phyloP scores from a whole-genome alignment of 2,113 vertebrate species.

The Eulemur rufifrons region DNA sequence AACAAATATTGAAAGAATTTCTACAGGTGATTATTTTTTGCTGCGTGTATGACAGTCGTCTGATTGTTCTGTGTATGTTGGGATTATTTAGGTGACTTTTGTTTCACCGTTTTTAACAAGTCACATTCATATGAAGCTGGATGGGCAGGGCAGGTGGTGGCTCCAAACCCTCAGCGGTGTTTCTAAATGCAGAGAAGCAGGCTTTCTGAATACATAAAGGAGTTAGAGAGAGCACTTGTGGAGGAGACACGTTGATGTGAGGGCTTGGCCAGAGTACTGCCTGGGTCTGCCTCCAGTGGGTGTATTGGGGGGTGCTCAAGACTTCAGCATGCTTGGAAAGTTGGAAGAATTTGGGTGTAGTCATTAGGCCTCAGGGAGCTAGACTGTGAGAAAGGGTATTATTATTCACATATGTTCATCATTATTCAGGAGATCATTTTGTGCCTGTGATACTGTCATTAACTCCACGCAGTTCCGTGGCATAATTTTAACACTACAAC shows the following conservation, averaged over 20 bases:
- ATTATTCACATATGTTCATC: background rate
- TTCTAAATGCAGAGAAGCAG: background rate
- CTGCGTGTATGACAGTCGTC: background rate
- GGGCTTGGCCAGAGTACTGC: background rate
- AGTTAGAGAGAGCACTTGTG: background rate
- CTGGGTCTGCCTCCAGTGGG: background rate
- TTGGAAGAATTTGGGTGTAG: background rate
- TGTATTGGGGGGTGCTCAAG: background rate
- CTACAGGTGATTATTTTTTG: background rate
- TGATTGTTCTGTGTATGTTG: background rate
- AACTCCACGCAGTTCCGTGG: constrained; percentile 1
- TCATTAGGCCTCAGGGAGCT: background rate
- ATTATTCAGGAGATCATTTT: background rate
- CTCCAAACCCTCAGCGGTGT: background rate
- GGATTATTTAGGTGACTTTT: background rate
- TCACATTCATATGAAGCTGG: background rate
- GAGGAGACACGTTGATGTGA: background rate
- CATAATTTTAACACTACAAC: background rate
- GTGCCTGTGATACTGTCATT: constrained; percentile 8
- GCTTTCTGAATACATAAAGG: background rate
- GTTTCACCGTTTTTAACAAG: constrained; percentile 21
- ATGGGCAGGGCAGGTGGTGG: background rate
- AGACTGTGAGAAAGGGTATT: background rate
- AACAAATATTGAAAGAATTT: constrained; percentile 6
- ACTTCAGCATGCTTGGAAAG: background rate